Evolutionary conservation across 2,888 invertebrate genomes (phyloP).

Genomic region (Sminthurinus aureus): DNA sequence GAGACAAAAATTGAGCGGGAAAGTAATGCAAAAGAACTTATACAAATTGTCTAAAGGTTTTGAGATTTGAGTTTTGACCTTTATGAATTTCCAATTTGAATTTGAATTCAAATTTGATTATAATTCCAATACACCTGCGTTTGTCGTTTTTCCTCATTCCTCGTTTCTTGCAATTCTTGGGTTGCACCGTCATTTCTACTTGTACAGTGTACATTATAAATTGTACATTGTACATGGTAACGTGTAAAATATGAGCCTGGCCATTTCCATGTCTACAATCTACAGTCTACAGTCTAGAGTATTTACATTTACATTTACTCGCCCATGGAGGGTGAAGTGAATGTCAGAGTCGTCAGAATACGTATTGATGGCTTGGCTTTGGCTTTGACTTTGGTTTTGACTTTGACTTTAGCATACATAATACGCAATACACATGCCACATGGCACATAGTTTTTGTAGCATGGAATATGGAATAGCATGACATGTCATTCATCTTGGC

Average conservation of each 20-base stretch:
- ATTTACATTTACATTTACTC: too few species aligned
- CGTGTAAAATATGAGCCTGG: too few species aligned
- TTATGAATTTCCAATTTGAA: background rate
- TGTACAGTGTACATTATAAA: background rate
- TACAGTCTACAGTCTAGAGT: too few species aligned
- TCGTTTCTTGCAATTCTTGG: background rate
- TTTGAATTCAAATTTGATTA: background rate
- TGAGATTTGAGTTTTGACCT: too few species aligned
- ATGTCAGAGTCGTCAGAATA: background rate
- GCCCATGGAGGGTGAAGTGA: background rate
- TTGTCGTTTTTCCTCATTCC: background rate
- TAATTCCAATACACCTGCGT: background rate
- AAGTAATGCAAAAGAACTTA: background rate
- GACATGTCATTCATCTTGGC: background rate
- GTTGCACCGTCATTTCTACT: background rate
- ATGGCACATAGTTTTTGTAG: too few species aligned
- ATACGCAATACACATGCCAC: too few species aligned
- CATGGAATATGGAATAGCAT: background rate
- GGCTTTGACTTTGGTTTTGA: too few species aligned
- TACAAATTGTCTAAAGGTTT: conserved; percentile 16
- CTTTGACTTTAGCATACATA: too few species aligned
- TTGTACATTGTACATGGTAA: too few species aligned
- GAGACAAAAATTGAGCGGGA: too few species aligned
- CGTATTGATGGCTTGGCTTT: background rate
- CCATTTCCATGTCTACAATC: too few species aligned